phyloP scores from a whole-genome alignment of 2,797 vertebrate genomes.

The Prunella strophiata region DNA sequence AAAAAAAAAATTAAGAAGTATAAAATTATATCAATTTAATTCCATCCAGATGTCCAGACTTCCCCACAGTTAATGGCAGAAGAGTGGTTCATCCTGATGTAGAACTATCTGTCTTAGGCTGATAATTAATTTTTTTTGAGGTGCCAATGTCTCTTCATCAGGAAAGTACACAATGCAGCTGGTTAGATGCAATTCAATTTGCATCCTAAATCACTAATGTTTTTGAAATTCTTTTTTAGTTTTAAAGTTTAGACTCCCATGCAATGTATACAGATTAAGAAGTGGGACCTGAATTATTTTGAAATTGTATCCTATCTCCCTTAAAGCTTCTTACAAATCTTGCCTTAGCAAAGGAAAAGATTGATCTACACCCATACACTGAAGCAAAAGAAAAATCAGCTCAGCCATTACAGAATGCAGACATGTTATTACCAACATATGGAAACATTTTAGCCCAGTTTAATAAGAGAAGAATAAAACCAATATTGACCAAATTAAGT shows the following conservation, averaged over 20 bases:
- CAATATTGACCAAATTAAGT: background rate
- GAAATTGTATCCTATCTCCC: background rate
- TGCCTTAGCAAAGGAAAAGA: background rate
- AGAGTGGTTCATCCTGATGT: background rate
- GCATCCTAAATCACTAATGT: background rate
- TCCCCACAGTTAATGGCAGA: background rate
- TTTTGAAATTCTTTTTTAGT: background rate
- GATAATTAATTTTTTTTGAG: background rate
- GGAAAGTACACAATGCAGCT: background rate
- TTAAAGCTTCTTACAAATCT: background rate
- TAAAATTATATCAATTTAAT: background rate
- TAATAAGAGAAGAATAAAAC: background rate
- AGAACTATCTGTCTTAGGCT: background rate
- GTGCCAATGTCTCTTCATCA: background rate
- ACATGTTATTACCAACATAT: background rate
- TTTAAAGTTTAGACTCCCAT: background rate
- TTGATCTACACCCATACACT: background rate
- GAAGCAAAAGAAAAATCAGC: background rate
- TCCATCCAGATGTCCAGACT: background rate
- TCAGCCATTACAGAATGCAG: background rate
- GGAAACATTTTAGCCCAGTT: background rate
- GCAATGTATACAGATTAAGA: background rate
- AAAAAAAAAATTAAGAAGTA: background rate
- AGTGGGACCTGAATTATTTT: background rate
- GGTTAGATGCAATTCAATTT: background rate